Evolutionary conservation across 2,797 vertebrate species (phyloP).

Genomic region (Limosa lapponica): DNA sequence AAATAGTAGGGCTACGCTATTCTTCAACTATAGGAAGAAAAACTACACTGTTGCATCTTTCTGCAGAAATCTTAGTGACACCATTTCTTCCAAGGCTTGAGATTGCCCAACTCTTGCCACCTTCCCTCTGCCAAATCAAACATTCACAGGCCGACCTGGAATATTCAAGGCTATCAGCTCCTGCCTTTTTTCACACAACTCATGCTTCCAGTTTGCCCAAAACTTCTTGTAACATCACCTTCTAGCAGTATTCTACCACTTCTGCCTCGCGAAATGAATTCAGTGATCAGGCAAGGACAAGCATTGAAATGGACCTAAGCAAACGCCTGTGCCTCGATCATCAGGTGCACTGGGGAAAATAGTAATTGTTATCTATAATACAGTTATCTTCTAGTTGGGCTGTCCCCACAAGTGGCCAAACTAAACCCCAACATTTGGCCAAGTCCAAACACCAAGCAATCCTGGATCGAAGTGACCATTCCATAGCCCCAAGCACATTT

Average conservation of each 20-base stretch:
- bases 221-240: not conserved
- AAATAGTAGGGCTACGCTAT: not conserved
- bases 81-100: not conserved
- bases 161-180: not conserved
- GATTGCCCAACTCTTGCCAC: not conserved
- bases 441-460: not conserved
- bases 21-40: not conserved
- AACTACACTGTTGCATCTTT: fast-evolving
- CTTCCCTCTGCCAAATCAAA: not conserved
- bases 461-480: not conserved
- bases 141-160: fast-evolving
- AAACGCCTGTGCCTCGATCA: fast-evolving
- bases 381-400: not conserved
- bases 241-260: not conserved
- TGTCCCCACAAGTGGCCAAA: not conserved
- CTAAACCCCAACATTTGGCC: not conserved
- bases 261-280: not conserved
- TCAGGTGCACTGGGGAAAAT: not conserved
- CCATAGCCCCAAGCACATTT: not conserved
- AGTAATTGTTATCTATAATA: not conserved
- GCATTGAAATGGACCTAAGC: not conserved
- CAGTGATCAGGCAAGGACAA: not conserved
- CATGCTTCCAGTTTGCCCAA: not conserved
- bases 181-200: not conserved
- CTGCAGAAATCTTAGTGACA: not conserved